Evolutionary conservation across 2,888 invertebrate species (phyloP).

Genomic region (Urechis unicinctus): DNA sequence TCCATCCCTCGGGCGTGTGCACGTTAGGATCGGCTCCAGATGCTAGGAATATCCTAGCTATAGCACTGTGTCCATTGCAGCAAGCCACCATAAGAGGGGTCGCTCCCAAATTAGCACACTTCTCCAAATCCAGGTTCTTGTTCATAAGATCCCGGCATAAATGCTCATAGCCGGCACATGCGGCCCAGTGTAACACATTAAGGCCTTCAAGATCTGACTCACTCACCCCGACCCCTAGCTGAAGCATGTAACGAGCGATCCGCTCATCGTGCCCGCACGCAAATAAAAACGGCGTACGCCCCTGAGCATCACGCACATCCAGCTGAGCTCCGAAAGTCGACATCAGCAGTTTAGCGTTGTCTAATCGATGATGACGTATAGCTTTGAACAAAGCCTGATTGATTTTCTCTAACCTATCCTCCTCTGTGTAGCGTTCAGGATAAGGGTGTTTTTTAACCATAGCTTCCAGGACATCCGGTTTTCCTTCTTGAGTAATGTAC

Average conservation of each 20-base stretch:
- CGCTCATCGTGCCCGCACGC: conserved; percentile 22
- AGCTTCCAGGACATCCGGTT: conserved; percentile 18
- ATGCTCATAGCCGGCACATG: conserved; percentile 17
- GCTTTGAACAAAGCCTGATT: conserved; percentile 22
- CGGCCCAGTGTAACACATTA: conserved; percentile 24
- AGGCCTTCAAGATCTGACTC: conserved; percentile 19
- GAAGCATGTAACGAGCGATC: conserved; percentile 19
- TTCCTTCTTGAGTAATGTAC: conserved; percentile 24
- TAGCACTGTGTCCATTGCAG: conserved; percentile 16
- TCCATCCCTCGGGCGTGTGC: conserved; percentile 25
- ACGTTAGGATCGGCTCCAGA: conserved; percentile 16
- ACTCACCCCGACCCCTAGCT: conserved; percentile 15
- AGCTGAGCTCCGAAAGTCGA: conserved; percentile 15
- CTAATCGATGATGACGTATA: conserved; percentile 14
- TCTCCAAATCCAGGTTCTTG: conserved; percentile 13
- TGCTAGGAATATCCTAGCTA: conserved; percentile 12
- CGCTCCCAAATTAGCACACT: conserved; percentile 21
- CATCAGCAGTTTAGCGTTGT: conserved; percentile 21
- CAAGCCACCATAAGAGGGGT: conserved; percentile 27
- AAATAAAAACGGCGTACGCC: conserved; percentile 18
- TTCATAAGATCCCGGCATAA: conserved; percentile 15
- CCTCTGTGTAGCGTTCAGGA: conserved; percentile 16
- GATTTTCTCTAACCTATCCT: conserved; percentile 17
- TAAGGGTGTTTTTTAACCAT: conserved; percentile 18
- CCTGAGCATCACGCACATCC: conserved; percentile 16